phyloP scores from a whole-genome alignment of 2,113 vertebrate genomes.

The Oryzias celebensis region DNA sequence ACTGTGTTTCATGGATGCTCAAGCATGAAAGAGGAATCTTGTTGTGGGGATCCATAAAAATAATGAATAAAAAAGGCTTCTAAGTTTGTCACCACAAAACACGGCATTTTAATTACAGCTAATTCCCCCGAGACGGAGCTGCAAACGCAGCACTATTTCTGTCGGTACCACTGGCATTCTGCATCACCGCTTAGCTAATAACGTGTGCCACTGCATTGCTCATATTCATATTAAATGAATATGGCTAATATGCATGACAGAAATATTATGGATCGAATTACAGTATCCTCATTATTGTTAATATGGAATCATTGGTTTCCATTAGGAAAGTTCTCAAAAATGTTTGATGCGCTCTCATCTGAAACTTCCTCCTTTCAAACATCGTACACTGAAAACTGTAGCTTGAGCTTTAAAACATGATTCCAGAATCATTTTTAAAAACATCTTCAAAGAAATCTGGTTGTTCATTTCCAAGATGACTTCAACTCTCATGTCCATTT shows the following conservation, averaged over 20 bases:
- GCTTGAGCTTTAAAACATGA: too few species aligned
- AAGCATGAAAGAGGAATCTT: slow-evolving; percentile 73
- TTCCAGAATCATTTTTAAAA: too few species aligned
- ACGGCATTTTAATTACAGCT: slow-evolving; percentile 65
- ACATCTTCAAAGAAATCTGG: too few species aligned
- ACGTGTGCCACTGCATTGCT: slow-evolving; percentile 45
- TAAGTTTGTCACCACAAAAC: slow-evolving; percentile 54
- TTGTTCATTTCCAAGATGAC: neutral
- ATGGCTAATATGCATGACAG: slow-evolving; percentile 45
- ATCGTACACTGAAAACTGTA: neutral
- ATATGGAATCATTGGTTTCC: slow-evolving; percentile 51
- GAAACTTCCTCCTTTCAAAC: neutral
- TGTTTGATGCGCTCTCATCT: slow-evolving; percentile 19
- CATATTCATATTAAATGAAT: slow-evolving; percentile 57
- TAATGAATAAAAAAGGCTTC: slow-evolving; percentile 66
- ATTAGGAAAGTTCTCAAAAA: slow-evolving; percentile 36
- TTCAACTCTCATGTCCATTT: neutral
- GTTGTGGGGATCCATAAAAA: slow-evolving; percentile 74
- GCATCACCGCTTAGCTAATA: slow-evolving; percentile 57
- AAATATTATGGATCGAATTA: slow-evolving; percentile 56
- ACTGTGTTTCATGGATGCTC: slow-evolving; percentile 68
- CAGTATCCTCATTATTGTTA: slow-evolving; percentile 49
- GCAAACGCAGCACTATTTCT: slow-evolving; percentile 48
- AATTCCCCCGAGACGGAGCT: slow-evolving; percentile 37
- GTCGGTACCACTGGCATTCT: slow-evolving; percentile 30